Conservation (phyloP, 2,888 invertebrate genomes). For the Xiphydria camelus region DNA sequence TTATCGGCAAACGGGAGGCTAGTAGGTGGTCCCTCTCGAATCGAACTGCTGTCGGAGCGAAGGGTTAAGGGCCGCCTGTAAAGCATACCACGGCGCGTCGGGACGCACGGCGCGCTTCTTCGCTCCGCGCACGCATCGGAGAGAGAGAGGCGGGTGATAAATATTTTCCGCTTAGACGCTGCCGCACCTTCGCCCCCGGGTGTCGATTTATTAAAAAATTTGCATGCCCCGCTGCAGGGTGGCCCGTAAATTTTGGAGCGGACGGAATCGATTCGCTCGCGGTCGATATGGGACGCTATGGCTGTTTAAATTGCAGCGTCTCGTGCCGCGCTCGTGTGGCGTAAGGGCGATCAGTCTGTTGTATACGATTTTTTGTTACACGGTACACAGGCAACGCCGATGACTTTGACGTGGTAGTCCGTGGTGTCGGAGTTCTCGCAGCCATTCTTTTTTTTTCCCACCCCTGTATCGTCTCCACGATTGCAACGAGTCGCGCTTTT, state of each 20-base stretch:
- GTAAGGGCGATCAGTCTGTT: too few relatives aligned
- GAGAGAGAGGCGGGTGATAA: slow-evolving; percentile 1
- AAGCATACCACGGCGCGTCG: background rate
- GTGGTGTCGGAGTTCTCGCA: too few relatives aligned
- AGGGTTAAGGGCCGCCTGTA: background rate
- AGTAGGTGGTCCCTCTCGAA: background rate
- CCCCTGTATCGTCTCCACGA: too few relatives aligned
- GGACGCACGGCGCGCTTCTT: background rate
- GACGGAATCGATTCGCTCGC: slow-evolving; percentile 7
- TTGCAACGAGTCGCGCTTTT: too few relatives aligned
- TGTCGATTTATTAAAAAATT: slow-evolving; percentile 12
- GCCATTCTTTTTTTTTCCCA: too few relatives aligned
- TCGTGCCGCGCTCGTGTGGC: too few relatives aligned
- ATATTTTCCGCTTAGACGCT: slow-evolving; percentile 4
- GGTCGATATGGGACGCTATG: background rate
- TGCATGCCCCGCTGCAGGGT: slow-evolving; percentile 1
- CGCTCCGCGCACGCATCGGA: background rate
- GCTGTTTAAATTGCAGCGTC: too few relatives aligned
- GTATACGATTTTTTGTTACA: too few relatives aligned
- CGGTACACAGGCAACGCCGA: too few relatives aligned
- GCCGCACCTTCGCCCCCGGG: slow-evolving; percentile 9
- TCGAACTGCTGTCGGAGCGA: background rate
- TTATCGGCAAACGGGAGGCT: too few relatives aligned
- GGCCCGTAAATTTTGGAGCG: slow-evolving; percentile 1
- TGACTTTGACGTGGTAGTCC: too few relatives aligned